Base-by-base conservation (phyloP, 1,140 invertebrate genomes). In the Anoplophora glabripennis region DNA sequence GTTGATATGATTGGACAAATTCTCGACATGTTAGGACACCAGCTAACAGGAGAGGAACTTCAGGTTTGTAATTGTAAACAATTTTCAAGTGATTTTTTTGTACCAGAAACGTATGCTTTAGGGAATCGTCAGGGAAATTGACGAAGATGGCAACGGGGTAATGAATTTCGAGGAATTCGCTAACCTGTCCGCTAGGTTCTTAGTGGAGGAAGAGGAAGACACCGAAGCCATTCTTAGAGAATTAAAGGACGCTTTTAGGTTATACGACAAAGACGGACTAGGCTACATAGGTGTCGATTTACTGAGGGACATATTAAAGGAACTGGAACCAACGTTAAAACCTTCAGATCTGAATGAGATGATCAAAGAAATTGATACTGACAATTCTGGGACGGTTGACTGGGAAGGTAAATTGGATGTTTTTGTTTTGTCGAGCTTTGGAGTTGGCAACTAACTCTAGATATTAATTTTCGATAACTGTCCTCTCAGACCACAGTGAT, bases 81-180 rank as follows among this genome's bases (percentile, higher is more conserved):
- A 28, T 5, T 28, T 28, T 28, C 21, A 28, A 28, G 5, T 28
- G 3, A 28, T 3, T 28, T 28, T 28, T n/a, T n/a, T n/a, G n/a
- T n/a, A n/a, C n/a, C n/a, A n/a, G n/a, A n/a, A n/a, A n/a, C n/a
- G 44, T 9, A 57, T 18, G 17, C 21, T 41, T 44, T 14, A 64
- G 68, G 59, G 56, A 59, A 70, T 70, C 37, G 59, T 70, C 35
- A 61, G 59, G 37, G 69, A 70, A 69, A 70, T 70, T 53, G 69
- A 70, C 55, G 64, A 59, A 46, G 69, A 70, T 49, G 66, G 67
- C 5, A 68, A 70, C 21, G 94, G 94, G 14, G 89, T 94, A 70
- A 79, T 96, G 73, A 93, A 95, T 72, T 96, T 96, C 75, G 91
- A 93, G 68, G 92, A 94, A 64, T 96, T 96, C 75, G 86, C 89